Base-by-base conservation (phyloP, 2,888 invertebrate genomes). In the Philhelius pedissequus region DNA sequence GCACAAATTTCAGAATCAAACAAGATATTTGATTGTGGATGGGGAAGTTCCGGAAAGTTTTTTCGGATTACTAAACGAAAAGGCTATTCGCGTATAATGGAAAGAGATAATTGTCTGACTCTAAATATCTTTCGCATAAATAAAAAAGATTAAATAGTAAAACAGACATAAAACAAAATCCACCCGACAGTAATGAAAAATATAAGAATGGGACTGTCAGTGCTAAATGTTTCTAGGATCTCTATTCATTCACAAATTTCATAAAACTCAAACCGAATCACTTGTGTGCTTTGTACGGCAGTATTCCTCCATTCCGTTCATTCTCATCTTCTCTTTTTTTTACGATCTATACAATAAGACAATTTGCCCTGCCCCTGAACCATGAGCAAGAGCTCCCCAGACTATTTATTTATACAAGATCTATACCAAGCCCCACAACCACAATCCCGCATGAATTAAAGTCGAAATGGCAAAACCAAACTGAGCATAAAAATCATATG, bases 401-500 rank as follows among this genome's bases (percentile, higher is more conserved):
- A 69, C 69, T 38, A 54, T 58, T 25, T 48, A 48, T 52, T 56
- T 27, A 22, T 62, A 38, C 52, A 15, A 8, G 45, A 69, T 22
- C 43, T 45, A 38, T 22, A 18, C 50, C 27, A 13, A 18, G 15
- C 35, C n/a, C 66, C 32, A n/a, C n/a, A n/a, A n/a, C 15, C 18
- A 62, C 30, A 15, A 20, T 54, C 64, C 74, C 56, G 75, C 79
- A 77, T 68, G 66, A 80, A 84, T 71, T 84, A 54, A 79, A 74
- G 25, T 50, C 48, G 48, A 22, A 71, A 69, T 62, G 68, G 69
- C 30, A 25, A 83, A 78, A 73, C 43, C 38, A 64, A 75, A 64
- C 79, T 75, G 80, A 84, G 50, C 83, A 83, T 79, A 79, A 64
- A 79, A 75, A 75, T 80, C 84, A 75, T 75, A 70, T 80, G 84